A percentile compares a stretch with the other conserved stretches of the same genome.
Conservation (phyloP, 2,113 vertebrate species). For the Merops nubicus region DNA sequence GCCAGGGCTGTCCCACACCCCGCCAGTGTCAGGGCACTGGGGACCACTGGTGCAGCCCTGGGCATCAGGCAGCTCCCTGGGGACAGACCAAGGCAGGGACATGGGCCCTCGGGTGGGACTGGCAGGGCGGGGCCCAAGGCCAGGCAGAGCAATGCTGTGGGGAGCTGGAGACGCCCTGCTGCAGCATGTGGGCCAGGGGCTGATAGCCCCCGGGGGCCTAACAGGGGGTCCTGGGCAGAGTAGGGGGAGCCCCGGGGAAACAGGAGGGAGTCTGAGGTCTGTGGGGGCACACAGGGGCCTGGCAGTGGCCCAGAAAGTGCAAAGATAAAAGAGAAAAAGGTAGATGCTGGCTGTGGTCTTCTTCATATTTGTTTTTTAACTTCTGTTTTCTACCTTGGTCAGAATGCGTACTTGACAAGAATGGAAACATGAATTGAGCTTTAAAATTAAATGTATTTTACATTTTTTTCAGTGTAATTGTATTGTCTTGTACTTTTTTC, state of each 20-base stretch:
- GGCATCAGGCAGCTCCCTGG: not conserved
- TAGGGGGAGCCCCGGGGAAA: not conserved
- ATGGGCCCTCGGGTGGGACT: rapidly evolving
- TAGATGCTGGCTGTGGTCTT: not conserved
- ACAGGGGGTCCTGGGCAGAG: not conserved
- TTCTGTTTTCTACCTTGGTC: not conserved
- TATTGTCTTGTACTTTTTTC: not conserved
- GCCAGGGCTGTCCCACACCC: too few relatives aligned
- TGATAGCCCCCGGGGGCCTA: rapidly evolving
- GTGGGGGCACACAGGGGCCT: not conserved
- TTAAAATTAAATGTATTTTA: not conserved
- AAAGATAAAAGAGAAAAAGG: not conserved
- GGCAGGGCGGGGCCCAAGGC: rapidly evolving
- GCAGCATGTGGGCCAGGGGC: rapidly evolving
- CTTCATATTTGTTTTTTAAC: not conserved
- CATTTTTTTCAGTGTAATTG: not conserved
- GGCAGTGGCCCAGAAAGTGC: not conserved
- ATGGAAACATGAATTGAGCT: rapidly evolving
- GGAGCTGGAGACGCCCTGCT: not conserved
- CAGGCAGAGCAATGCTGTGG: rapidly evolving
- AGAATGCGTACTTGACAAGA: not conserved
- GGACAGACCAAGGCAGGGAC: too few relatives aligned
- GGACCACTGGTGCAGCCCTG: not conserved
- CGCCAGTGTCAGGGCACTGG: not conserved
- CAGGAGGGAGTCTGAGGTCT: too few relatives aligned